These are phyloP conservation scores for Orthosia gothica DNA, from an alignment of 2,888 invertebrate species.

Conservation along the genomic window DNA sequence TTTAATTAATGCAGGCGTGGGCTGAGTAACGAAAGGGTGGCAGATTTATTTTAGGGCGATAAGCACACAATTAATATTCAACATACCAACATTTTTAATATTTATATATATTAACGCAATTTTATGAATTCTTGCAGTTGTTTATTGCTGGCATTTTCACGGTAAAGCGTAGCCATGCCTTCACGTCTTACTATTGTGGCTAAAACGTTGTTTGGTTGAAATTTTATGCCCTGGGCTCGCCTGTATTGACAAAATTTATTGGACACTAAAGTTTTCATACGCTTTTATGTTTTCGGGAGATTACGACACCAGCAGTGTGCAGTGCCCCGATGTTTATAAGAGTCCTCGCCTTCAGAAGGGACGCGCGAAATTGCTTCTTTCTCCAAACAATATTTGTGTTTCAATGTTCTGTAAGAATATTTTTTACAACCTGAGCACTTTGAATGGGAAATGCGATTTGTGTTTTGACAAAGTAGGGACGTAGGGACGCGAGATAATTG, in stretches of 20 bases:
- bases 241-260: slow-evolving; percentile 86
- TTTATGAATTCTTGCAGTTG: no score
- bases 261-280: slow-evolving; percentile 87
- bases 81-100: no score
- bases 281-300: slow-evolving; percentile 86
- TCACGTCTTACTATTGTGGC: slow-evolving; percentile 34
- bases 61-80: neutral
- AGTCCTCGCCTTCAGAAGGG: slow-evolving; percentile 76
- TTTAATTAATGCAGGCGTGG: slow-evolving; percentile 39
- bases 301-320: slow-evolving; percentile 81
- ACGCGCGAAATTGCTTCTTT: slow-evolving; percentile 78
- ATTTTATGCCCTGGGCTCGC: slow-evolving; percentile 74
- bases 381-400: slow-evolving; percentile 76
- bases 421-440: slow-evolving; percentile 55
- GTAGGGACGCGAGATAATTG: slow-evolving; percentile 52
- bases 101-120: no score
- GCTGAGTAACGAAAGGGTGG: slow-evolving; percentile 15
- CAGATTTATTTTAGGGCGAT: slow-evolving; percentile 33
- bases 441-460: slow-evolving; percentile 28
- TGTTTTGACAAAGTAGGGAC: no score
- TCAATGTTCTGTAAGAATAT: slow-evolving; percentile 72
- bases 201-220: slow-evolving; percentile 72
- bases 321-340: slow-evolving; percentile 80
- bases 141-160: no score
- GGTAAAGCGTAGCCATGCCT: no score